Percentiles rank a stretch among this genome's conserved stretches.
Conservation (phyloP, 2,888 invertebrate genomes). For the Mellilla xanthometata region DNA sequence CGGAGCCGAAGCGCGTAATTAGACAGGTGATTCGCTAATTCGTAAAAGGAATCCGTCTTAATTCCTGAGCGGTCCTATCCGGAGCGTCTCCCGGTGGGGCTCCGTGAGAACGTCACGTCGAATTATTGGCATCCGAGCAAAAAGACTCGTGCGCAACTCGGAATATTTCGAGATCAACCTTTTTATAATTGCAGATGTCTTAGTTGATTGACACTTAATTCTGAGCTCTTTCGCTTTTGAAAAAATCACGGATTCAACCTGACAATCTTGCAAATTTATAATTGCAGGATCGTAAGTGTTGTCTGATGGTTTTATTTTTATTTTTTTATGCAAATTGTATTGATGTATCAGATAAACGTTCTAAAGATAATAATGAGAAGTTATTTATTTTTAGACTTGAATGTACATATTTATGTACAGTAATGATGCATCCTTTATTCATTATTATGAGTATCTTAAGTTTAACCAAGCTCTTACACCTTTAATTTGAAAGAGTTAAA, state of each 20-base stretch:
- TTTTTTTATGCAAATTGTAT: slow-evolving; percentile 9
- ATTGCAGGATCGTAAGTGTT: slow-evolving; percentile 19
- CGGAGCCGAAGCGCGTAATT: slow-evolving; percentile 60
- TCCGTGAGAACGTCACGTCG: slow-evolving; percentile 81
- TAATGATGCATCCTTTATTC: no score
- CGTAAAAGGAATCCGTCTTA: slow-evolving; percentile 71
- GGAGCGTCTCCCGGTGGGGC: slow-evolving; percentile 34
- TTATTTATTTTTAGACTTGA: no score
- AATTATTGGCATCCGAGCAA: slow-evolving; percentile 71
- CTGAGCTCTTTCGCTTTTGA: slow-evolving; percentile 39
- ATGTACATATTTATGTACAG: no score
- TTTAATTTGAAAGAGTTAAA: no score
- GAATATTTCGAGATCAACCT: slow-evolving; percentile 49
- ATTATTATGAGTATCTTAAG: no score
- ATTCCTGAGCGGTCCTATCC: slow-evolving; percentile 52
- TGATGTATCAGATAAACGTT: no score
- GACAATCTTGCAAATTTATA: slow-evolving; percentile 28
- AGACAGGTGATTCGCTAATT: slow-evolving; percentile 81
- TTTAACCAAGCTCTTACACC: no score
- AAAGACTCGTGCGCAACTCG: slow-evolving; percentile 48
- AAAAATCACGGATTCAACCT: slow-evolving; percentile 24
- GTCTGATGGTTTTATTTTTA: slow-evolving; percentile 4
- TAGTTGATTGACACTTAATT: slow-evolving; percentile 50
- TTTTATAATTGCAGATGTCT: slow-evolving; percentile 48
- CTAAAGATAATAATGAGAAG: no score